Evolutionary conservation across 2,888 invertebrate genomes (phyloP).

Genomic region (Cheilosia vernalis): DNA sequence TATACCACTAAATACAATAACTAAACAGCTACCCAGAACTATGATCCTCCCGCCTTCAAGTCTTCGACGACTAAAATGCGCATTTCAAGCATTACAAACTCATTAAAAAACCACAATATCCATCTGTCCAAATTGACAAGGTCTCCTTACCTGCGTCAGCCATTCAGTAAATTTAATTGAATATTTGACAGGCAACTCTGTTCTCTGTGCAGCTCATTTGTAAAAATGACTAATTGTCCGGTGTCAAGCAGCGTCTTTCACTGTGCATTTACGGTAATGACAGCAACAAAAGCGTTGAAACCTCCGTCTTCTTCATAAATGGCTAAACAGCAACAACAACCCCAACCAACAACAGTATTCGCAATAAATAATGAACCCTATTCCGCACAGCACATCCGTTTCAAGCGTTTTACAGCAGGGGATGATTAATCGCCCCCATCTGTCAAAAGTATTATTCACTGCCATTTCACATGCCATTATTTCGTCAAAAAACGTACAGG

Average conservation of each 20-base stretch:
- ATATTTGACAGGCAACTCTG: slow-evolving; percentile 25
- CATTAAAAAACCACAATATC: neutral
- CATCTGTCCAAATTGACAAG: slow-evolving; percentile 12
- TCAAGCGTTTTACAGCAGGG: slow-evolving; percentile 39
- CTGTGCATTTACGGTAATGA: slow-evolving; percentile 47
- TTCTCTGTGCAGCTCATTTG: slow-evolving; percentile 22
- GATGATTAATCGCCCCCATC: slow-evolving; percentile 66
- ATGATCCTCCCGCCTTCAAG: neutral
- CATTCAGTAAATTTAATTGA: slow-evolving; percentile 26
- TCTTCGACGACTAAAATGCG: neutral
- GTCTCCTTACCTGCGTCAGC: neutral
- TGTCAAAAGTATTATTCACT: slow-evolving; percentile 69
- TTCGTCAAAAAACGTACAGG: slow-evolving; percentile 33
- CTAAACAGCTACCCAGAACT: too few relatives aligned
- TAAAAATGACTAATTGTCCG: slow-evolving; percentile 55
- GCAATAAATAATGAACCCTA: slow-evolving; percentile 65
- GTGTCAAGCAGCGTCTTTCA: slow-evolving; percentile 56
- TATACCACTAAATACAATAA: too few relatives aligned
- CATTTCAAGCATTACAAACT: neutral
- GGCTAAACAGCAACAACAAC: slow-evolving; percentile 20
- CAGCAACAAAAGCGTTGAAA: slow-evolving; percentile 43
- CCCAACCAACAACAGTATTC: slow-evolving; percentile 25
- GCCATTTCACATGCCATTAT: slow-evolving; percentile 65
- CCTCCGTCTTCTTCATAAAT: slow-evolving; percentile 22
- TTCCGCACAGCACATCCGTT: slow-evolving; percentile 46